Evolutionary conservation across 1,140 invertebrate species (phyloP).

Genomic region (fruit fly (Drosophila melanogaster)): Release_6_plus_ISO1_MT NT_037436.4:348001-348500

Average conservation of each 20-base stretch:
- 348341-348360: conserved; percentile 5
- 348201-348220: conserved; percentile 11
- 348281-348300: background rate
- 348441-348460: conserved; percentile 41
- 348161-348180: conserved; percentile 11
- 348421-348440: conserved; percentile 74
- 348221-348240: background rate
- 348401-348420: conserved; percentile 71
- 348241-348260: too few relatives aligned
- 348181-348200: background rate
- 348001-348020: conserved; percentile 5
- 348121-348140: conserved; percentile 3
- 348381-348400: conserved; percentile 42
- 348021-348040: conserved; percentile 12
- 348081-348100: conserved; percentile 11
- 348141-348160: conserved; percentile 1
- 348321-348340: background rate
- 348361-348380: conserved; percentile 15
- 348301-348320: background rate
- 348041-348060: conserved; percentile 30
- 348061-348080: conserved; percentile 47
- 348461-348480: conserved; percentile 46
- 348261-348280: too few relatives aligned
- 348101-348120: background rate
- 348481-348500: background rate